Conservation (phyloP, 2,113 vertebrate genomes). For the Tapirus terrestris region DNA sequence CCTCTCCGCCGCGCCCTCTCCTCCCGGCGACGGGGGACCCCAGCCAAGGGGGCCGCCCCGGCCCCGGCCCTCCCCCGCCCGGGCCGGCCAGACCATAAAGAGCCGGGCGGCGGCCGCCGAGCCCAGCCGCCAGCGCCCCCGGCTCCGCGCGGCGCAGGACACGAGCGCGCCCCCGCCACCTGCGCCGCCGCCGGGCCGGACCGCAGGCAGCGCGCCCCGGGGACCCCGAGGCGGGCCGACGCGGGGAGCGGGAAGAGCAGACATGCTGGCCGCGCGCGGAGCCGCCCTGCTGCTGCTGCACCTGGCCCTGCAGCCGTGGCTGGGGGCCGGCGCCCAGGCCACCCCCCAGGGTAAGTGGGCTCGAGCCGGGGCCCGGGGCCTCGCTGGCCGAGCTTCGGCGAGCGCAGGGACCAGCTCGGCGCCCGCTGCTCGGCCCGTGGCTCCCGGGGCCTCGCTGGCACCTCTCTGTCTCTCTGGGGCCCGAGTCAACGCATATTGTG, state of each 20-base stretch:
- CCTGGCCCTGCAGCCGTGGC: constrained; percentile 87
- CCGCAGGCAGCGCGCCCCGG: not conserved
- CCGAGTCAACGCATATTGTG: not conserved
- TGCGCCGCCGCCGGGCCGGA: not conserved
- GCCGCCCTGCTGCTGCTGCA: constrained; percentile 84
- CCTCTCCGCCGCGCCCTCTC: not conserved
- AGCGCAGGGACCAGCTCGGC: not conserved
- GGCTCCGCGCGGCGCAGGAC: not conserved
- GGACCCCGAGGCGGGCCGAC: not conserved
- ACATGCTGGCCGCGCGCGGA: constrained; percentile 81
- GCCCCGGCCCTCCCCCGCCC: constrained; percentile 54
- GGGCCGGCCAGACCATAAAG: constrained; percentile 36
- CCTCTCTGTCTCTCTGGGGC: not conserved
- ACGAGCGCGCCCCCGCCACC: constrained; percentile 12
- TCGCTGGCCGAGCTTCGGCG: not conserved
- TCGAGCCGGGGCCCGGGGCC: not conserved
- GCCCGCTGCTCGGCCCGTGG: not conserved
- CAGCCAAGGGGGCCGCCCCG: constrained; percentile 74
- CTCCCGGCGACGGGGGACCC: constrained; percentile 24
- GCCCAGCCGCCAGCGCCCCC: not conserved
- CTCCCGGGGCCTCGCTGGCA: not conserved
- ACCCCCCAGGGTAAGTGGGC: constrained; percentile 90
- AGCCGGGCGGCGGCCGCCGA: not conserved
- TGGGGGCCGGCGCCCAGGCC: constrained; percentile 79
- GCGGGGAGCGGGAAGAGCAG: not conserved